Base-by-base conservation (phyloP, 1,140 invertebrate species). In the Bombus huntii region DNA sequence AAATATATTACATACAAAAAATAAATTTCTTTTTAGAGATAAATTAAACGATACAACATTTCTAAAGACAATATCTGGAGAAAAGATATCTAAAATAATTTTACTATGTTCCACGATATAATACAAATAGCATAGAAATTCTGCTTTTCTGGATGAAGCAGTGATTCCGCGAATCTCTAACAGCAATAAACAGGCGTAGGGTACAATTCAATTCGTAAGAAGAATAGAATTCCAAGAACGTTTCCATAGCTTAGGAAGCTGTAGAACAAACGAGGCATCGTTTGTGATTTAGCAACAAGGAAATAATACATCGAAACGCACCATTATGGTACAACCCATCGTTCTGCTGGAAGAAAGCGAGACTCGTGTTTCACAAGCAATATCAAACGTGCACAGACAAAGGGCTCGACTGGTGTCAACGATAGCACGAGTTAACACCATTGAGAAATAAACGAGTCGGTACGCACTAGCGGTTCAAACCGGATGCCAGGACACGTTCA, bases 381-480 rank as follows among this genome's bases (percentile, higher is more conserved):
- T 42, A 65, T 78, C n/a, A 39, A 78, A 87, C 37, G 75, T 59
- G 34, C 66, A 18, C 66, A 42, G 76, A 66, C 74, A 88, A 88
- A 88, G 66, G 39, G 53, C 79, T 47, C 42, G 68, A 12, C n/a
- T 75, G 85, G 57, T 73, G 70, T 80, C 80, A 75, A 84, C 81
- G 87, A 88, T 88, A 80, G 66, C 72, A 44, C 77, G 75, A 75
- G 59, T 65, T 72, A 88, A 66, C 76, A 53, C 74, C 83, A 80
- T 89, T 78, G 77, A 82, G 79, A 85, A 86, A 88, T 87, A 86
- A 89, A 89, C 87, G 88, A 81, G 76, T 80, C 57, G 73, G 37
- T 62, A 66, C 74, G 86, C 73, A 83, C 68, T 47, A 59, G 42
- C 76, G 62, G 47, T 59, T 72, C 78, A 39, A 88, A 88, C 87